phyloP scores from a whole-genome alignment of 2,113 vertebrate species.

The Buteo buteo region DNA sequence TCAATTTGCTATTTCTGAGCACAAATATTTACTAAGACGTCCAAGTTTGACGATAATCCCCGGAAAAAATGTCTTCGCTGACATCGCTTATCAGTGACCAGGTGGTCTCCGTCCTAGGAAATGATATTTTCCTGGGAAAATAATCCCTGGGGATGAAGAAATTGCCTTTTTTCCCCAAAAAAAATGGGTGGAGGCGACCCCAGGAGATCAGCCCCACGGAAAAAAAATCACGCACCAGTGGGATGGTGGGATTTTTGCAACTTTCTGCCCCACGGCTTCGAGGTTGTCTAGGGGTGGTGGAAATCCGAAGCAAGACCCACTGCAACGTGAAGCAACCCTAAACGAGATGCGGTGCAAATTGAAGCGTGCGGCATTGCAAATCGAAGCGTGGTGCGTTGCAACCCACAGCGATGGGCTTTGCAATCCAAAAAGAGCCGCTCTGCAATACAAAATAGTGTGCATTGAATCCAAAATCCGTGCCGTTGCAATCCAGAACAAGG shows the following conservation, averaged over 20 bases:
- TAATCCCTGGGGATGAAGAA: background rate
- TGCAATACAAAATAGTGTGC: background rate
- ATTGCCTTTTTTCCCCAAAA: background rate
- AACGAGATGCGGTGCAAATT: accelerated
- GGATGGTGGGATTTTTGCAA: background rate
- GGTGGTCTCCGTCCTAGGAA: background rate
- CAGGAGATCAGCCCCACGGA: no score
- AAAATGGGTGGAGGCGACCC: background rate
- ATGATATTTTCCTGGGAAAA: background rate
- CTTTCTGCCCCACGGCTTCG: background rate
- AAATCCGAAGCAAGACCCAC: background rate
- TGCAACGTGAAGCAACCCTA: background rate
- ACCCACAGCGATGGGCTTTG: background rate
- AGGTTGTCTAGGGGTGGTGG: background rate
- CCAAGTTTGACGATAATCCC: background rate
- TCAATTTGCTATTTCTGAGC: background rate
- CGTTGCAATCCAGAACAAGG: no score
- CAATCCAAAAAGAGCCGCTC: no score
- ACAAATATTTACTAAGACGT: background rate
- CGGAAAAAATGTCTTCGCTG: background rate
- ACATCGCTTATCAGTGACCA: accelerated
- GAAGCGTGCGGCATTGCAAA: background rate
- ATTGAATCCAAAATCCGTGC: no score
- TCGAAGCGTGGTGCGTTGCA: no score
- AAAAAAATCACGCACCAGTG: background rate